Base-by-base conservation (phyloP, 2,888 invertebrate species). In the Neoscelio sp. region DNA sequence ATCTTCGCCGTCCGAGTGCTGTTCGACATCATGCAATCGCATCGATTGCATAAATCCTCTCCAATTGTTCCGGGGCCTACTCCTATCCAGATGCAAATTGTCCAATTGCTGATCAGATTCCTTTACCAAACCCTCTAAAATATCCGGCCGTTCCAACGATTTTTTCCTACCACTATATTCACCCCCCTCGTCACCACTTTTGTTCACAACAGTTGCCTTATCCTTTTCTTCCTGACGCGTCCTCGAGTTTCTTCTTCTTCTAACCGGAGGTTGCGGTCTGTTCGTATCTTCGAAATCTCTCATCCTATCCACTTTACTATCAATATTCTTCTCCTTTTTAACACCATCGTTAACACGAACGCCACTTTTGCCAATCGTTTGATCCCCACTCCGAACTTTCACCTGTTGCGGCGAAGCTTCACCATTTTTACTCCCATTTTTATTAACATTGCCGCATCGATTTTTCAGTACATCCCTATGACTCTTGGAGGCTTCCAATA, bases 1-100 rank as follows among this genome's bases (percentile, higher is more conserved):
- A 6, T 88, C 89, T 71, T 89, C 89, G 80, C 83, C 86, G 50
- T 89, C 88, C 2, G 89, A 89, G 64, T 85, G 87, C 5, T 87
- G 82, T 40, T 88, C 88, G 0, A 84, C 87, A 23, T 89, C 88
- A 65, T 87, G 85, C 6, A 88, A 80, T 35, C 85, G 86, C 85
- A 88, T 87, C 0, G 88, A 88, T 46, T 88, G 88, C 8, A 88
- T 86, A 74, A 88, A 86, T 12, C 87, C 87, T 40, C 86, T 80
- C 88, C 88, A 88, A 48, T 87, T 86, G 38, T 83, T 87, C 20
- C 87, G 74, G 2, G 86, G 82, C 26, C 87, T 82, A 30, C 85
- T 82, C n/a, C 82, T 80, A 62, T 89, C 87, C n/a, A 73, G 74
- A 28, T 83, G 84, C 54, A 88, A 67, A 33, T 87, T 82, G 20